These are phyloP conservation scores for Sebastes minor DNA, from an alignment of 2,797 vertebrate species.

Conservation along the genomic window DNA sequence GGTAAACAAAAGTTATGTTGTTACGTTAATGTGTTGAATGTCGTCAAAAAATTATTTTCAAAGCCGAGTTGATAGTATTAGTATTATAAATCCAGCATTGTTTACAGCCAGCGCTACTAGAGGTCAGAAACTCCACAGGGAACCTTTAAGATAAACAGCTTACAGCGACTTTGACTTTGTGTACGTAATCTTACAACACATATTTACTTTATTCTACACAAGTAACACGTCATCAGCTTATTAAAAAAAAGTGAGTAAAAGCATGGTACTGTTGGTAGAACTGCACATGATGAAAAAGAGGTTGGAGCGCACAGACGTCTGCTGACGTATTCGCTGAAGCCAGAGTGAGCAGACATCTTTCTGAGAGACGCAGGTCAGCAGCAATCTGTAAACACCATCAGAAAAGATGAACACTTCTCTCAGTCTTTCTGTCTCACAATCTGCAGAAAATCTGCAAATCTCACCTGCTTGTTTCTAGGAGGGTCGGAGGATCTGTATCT, in stretches of 20 bases:
- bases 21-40: fast-evolving
- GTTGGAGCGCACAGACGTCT: conserved; percentile 81
- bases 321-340: conserved; percentile 88
- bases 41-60: not conserved
- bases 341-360: conserved; percentile 87
- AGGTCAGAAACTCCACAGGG: not conserved
- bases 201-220: not conserved
- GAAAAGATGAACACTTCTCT: conserved; percentile 12
- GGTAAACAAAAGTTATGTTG: not conserved
- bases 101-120: not conserved
- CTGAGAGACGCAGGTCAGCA: conserved; percentile 93
- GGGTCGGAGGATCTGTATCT: conserved; percentile 92
- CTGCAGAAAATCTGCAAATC: not conserved
- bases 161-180: not conserved
- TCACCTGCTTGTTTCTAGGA: conserved; percentile 95
- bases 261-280: conserved; percentile 89
- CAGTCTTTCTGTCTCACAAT: not conserved
- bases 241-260: conserved; percentile 8
- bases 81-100: not conserved
- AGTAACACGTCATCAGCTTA: not conserved
- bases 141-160: not conserved
- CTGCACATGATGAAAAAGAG: conserved; percentile 97
- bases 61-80: not conserved
- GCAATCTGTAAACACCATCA: conserved; percentile 81
- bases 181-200: not conserved